phyloP scores from a whole-genome alignment of 2,888 invertebrate genomes.

The Harpalus rufipes region DNA sequence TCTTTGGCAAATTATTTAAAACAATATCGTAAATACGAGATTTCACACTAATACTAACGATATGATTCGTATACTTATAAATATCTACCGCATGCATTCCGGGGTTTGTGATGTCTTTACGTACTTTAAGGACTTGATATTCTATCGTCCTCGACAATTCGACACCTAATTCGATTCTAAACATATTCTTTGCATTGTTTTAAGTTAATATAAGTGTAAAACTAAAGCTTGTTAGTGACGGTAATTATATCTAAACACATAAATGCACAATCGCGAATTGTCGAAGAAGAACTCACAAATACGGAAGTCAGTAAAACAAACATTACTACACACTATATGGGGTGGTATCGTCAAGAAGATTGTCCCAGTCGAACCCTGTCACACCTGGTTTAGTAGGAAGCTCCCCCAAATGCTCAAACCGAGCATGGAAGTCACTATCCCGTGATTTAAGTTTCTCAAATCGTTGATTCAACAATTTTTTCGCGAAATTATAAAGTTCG shows the following conservation, averaged over 20 bases:
- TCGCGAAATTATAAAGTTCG: conserved; percentile 95
- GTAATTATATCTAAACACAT: conserved; percentile 31
- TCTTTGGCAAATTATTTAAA: conserved; percentile 62
- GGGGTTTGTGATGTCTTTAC: conserved; percentile 43
- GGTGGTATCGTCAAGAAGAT: conserved; percentile 85
- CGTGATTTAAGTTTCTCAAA: conserved; percentile 89
- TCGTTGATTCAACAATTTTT: conserved; percentile 90
- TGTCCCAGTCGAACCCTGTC: conserved; percentile 94
- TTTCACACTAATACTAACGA: conserved; percentile 59
- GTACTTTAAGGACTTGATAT: conserved; percentile 32
- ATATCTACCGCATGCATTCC: conserved; percentile 62
- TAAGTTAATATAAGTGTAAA: conserved; percentile 34
- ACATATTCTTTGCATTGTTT: background rate
- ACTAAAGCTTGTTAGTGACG: conserved; percentile 33
- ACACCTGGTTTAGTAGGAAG: conserved; percentile 86
- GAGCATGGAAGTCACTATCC: conserved; percentile 89
- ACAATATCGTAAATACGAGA: conserved; percentile 55
- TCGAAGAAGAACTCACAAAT: conserved; percentile 25
- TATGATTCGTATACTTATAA: conserved; percentile 67
- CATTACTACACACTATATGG: conserved; percentile 69
- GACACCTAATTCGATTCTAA: background rate
- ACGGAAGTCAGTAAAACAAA: conserved; percentile 52
- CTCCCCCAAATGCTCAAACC: conserved; percentile 91
- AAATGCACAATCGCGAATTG: conserved; percentile 33
- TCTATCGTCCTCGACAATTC: conserved; percentile 44